Evolutionary conservation across 2,797 vertebrate genomes (phyloP).

Genomic region (Thaleichthys pacificus): DNA sequence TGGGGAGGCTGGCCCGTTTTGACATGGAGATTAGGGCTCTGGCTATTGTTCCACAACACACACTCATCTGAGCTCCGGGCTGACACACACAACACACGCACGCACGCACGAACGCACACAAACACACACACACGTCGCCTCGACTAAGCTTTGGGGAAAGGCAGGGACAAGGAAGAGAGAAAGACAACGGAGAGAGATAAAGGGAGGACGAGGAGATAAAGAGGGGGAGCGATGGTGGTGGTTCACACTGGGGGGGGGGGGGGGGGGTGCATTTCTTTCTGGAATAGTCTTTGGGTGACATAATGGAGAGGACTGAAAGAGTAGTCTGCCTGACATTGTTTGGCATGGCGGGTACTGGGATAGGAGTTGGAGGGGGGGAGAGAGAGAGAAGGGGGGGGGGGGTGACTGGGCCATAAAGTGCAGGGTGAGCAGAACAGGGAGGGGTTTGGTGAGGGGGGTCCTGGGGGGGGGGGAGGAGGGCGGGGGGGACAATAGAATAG

Average conservation of each 20-base stretch:
- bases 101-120: background rate
- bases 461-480: background rate
- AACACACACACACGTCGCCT: slow-evolving; percentile 4
- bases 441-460: background rate
- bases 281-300: slow-evolving; percentile 1
- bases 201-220: slow-evolving; percentile 31
- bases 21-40: slow-evolving; percentile 99
- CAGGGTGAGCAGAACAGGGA: background rate
- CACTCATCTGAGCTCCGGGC: slow-evolving; percentile 86
- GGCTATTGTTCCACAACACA: slow-evolving; percentile 96
- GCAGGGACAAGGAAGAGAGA: slow-evolving; percentile 70
- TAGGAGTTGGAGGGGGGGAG: background rate
- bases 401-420: background rate
- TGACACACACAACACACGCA: slow-evolving; percentile 46
- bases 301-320: slow-evolving; percentile 68
- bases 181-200: slow-evolving; percentile 25
- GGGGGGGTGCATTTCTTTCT: background rate
- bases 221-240: slow-evolving; percentile 51
- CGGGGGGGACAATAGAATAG: slow-evolving; percentile 54
- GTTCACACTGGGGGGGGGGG: slow-evolving; percentile 59
- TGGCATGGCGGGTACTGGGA: slow-evolving; percentile 67
- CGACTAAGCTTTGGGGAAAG: slow-evolving; percentile 57
- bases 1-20: slow-evolving; percentile 98
- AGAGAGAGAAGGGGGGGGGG: background rate
- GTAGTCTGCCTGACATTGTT: slow-evolving; percentile 92